phyloP scores from a whole-genome alignment of 92 coral and sea anemone genomes.

The Isaurus tuberculatus region DNA sequence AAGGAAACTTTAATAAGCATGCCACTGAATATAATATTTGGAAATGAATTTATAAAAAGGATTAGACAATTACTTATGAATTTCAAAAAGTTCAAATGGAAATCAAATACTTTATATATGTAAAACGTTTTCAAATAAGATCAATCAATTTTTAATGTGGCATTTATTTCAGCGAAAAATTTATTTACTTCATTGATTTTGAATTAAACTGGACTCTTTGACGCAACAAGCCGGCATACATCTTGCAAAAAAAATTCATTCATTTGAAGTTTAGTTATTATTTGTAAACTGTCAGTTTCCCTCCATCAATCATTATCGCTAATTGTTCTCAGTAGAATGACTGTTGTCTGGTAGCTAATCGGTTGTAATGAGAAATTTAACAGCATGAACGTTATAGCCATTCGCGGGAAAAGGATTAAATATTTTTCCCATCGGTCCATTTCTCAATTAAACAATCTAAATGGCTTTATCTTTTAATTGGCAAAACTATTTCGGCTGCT shows the following conservation, averaged over 20 bases:
- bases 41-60: background rate
- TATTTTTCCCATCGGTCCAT: background rate
- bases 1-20: background rate
- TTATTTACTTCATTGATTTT: background rate
- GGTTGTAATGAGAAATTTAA: constrained; percentile 27
- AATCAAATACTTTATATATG: background rate
- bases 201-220: background rate
- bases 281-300: background rate
- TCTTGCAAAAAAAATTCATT: background rate
- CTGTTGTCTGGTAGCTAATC: constrained; percentile 12
- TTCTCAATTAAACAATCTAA: background rate
- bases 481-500: too few relatives aligned
- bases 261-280: background rate
- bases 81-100: background rate
- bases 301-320: background rate
- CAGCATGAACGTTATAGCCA: background rate
- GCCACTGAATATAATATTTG: background rate
- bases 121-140: background rate
- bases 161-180: constrained; percentile 4
- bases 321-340: background rate
- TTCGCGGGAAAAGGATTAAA: too few relatives aligned
- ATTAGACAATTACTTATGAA: background rate
- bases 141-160: constrained; percentile 27
- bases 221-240: background rate
- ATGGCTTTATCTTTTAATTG: background rate